Evolutionary conservation across 2,888 invertebrate species (phyloP), one percentile per base, ranked within the genome.

Genomic region (Hemaris fuciformis): DNA sequence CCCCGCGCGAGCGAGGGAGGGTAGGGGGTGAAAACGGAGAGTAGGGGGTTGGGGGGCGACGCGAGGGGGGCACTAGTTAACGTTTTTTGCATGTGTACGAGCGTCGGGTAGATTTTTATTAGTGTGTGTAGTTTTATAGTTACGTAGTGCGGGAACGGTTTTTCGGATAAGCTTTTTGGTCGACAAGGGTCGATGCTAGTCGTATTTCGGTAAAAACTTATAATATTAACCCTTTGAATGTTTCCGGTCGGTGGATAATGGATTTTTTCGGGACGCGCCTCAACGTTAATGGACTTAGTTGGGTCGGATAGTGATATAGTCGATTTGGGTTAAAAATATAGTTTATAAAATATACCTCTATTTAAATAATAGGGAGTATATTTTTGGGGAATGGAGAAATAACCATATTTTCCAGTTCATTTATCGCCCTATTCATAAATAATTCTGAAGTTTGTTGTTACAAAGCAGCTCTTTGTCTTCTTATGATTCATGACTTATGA

Each of bases 61-160:
- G 70, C 59, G 53, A 10, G 31, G 53, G 53, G 53, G 46, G 53
- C 61, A 82, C 83, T 90, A 90, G 90, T 89, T 89, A 87, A 84
- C 78, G 87, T 89, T 91, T 91, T 91, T 91, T 89, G 88, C 84
- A 84, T 87, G 82, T 83, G 81, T 81, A 72, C 71, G 82, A 65
- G 65, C 58, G 67, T 53, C 66, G 71, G 79, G 81, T 76, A 65
- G 74, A 81, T 86, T 84, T 85, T 84, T 85, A 85, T 81, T 73
- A 77, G 88, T 89, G 88, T 87, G 86, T 70, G 85, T 77, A 66
- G 65, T 66, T 65, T 58, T 65, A 63, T 59, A 62, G 60, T 63
- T 65, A 66, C 62, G 45, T 64, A 64, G 70, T 66, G 60, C 70
- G 74, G 74, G 74, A 65, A 45, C 73, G 72, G 75, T 81, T 80